These are phyloP conservation scores for Malurus melanocephalus DNA, from an alignment of 2,113 vertebrate species.

Conservation along the genomic window DNA sequence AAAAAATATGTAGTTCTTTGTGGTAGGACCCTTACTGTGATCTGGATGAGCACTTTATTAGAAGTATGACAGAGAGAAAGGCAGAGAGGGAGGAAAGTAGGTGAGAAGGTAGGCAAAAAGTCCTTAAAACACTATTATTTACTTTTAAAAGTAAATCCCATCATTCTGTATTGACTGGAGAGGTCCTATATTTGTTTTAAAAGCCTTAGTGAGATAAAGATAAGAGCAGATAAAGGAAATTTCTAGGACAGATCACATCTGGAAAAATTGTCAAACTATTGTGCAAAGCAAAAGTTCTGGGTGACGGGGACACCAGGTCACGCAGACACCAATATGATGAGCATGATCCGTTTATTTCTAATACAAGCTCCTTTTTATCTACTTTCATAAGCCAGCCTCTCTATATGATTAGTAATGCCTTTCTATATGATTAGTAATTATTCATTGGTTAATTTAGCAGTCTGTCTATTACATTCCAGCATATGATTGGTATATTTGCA, in stretches of 20 bases:
- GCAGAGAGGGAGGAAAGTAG: background rate
- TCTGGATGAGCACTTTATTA: background rate
- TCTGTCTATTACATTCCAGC: too few relatives aligned
- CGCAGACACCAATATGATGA: too few relatives aligned
- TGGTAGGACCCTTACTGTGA: background rate
- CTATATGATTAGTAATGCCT: too few relatives aligned
- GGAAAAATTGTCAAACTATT: background rate
- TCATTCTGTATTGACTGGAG: background rate
- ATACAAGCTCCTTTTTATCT: too few relatives aligned
- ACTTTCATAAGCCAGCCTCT: too few relatives aligned
- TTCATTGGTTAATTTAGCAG: too few relatives aligned
- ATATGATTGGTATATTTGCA: too few relatives aligned
- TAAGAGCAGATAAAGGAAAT: background rate
- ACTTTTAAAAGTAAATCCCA: background rate
- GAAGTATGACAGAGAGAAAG: background rate
- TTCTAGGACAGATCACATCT: background rate
- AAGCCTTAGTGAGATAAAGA: conserved; percentile 1
- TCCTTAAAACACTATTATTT: background rate
- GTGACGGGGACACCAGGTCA: too few relatives aligned
- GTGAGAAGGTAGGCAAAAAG: background rate
- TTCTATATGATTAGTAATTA: too few relatives aligned
- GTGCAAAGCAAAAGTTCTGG: background rate
- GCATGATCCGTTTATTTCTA: too few relatives aligned
- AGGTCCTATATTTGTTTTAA: background rate
- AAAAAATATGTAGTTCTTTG: background rate